Evolutionary conservation across 2,888 invertebrate species (phyloP).

Genomic region (Eupelmus urozonus): DNA sequence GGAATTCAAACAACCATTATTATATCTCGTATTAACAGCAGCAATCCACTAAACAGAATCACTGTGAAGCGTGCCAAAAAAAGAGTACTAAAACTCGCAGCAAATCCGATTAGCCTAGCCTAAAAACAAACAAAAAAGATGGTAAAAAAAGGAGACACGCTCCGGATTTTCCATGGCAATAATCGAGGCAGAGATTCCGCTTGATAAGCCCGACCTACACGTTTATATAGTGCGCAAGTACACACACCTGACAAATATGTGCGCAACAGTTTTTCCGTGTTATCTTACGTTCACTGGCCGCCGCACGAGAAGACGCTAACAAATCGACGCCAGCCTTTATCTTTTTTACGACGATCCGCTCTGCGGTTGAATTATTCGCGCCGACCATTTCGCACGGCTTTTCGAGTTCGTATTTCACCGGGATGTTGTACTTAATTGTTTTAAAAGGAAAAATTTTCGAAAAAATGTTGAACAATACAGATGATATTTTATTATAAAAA

Average conservation of each 20-base stretch:
- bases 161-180: slow-evolving; percentile 12
- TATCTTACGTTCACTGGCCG: slow-evolving; percentile 19
- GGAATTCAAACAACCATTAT: no score
- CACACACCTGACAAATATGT: slow-evolving; percentile 26
- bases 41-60: no score
- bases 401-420: neutral
- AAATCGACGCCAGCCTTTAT: neutral
- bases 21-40: no score
- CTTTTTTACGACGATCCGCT: neutral
- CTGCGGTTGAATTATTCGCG: no score
- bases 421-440: no score
- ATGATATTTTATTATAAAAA: no score
- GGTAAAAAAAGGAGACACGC: neutral
- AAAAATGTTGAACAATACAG: no score
- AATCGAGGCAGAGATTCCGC: neutral
- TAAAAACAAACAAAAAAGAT: no score
- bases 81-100: no score
- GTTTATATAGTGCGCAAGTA: neutral
- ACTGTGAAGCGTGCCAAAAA: no score
- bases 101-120: no score
- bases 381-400: neutral
- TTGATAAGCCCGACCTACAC: neutral
- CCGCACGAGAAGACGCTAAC: neutral
- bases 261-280: slow-evolving; percentile 16
- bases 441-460: no score